Percentiles rank a stretch among this genome's conserved stretches.
Conservation (phyloP, 2,888 invertebrate species). For the Monochamus alternatus region DNA sequence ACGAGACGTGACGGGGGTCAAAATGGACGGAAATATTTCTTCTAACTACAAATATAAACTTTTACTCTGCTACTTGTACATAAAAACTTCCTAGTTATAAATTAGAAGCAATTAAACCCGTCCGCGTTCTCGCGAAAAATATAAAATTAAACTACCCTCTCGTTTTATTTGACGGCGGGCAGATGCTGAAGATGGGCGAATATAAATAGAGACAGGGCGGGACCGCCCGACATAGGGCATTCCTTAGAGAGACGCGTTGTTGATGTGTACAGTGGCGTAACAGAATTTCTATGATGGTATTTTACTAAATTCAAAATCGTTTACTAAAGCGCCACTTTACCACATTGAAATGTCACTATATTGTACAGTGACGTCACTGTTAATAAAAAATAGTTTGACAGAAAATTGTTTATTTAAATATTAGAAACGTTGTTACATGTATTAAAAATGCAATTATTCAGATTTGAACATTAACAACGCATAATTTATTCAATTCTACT, state of each 20-base stretch:
- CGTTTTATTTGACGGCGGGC: constrained; percentile 36
- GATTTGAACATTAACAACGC: too few relatives aligned
- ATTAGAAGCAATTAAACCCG: constrained; percentile 34
- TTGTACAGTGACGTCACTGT: too few relatives aligned
- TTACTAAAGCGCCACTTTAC: too few relatives aligned
- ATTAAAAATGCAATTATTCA: too few relatives aligned
- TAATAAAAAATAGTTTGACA: too few relatives aligned
- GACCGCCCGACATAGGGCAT: constrained; percentile 59
- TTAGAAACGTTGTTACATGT: too few relatives aligned
- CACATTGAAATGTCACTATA: too few relatives aligned
- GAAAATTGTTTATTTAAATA: too few relatives aligned
- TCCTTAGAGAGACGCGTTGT: constrained; percentile 54
- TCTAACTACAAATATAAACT: not conserved
- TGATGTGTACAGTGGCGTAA: not conserved
- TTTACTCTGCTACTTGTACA: not conserved
- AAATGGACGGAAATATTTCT: not conserved
- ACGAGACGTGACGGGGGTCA: too few relatives aligned
- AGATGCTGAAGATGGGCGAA: constrained; percentile 49
- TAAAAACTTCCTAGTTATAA: constrained; percentile 31
- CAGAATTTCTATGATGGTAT: not conserved
- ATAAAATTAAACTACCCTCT: constrained; percentile 40
- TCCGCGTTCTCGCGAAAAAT: constrained; percentile 29
- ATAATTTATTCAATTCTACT: too few relatives aligned
- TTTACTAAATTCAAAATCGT: too few relatives aligned
- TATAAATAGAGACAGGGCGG: constrained; percentile 56